phyloP scores from a whole-genome alignment of 2,113 vertebrate genomes.

The Malurus cyaneus region DNA sequence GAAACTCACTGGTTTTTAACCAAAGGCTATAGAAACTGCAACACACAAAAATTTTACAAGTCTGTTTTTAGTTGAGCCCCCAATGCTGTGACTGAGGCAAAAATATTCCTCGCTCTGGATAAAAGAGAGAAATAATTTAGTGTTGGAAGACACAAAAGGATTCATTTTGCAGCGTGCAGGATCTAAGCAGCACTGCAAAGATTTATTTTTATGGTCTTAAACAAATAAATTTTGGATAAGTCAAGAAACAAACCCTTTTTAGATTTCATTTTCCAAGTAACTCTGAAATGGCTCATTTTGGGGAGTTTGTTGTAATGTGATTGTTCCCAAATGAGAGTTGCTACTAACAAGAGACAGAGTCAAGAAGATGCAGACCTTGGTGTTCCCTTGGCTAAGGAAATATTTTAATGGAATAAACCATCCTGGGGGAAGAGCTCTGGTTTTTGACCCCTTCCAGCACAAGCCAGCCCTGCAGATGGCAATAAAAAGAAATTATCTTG shows the following conservation, averaged over 20 bases:
- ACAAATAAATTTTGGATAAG: neutral
- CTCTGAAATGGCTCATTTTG: neutral
- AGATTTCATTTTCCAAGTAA: neutral
- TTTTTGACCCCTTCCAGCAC: neutral
- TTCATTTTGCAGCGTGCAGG: neutral
- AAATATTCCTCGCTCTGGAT: neutral
- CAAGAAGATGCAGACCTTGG: neutral
- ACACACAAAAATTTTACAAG: neutral
- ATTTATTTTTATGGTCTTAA: neutral
- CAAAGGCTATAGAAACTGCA: slow-evolving; percentile 8
- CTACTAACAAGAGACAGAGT: neutral
- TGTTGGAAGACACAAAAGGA: neutral
- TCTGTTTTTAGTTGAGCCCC: neutral
- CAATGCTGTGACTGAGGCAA: neutral
- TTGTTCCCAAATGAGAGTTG: neutral
- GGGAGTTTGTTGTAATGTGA: neutral
- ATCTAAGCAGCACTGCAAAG: neutral
- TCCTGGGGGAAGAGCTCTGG: neutral
- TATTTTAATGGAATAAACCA: neutral
- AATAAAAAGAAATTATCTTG: neutral
- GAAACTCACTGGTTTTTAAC: neutral
- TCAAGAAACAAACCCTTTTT: neutral
- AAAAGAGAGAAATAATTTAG: neutral
- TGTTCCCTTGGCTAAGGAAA: neutral
- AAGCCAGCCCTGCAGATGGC: neutral